phyloP scores from a whole-genome alignment of 2,797 vertebrate genomes.

The Pelochelys cantorii region DNA sequence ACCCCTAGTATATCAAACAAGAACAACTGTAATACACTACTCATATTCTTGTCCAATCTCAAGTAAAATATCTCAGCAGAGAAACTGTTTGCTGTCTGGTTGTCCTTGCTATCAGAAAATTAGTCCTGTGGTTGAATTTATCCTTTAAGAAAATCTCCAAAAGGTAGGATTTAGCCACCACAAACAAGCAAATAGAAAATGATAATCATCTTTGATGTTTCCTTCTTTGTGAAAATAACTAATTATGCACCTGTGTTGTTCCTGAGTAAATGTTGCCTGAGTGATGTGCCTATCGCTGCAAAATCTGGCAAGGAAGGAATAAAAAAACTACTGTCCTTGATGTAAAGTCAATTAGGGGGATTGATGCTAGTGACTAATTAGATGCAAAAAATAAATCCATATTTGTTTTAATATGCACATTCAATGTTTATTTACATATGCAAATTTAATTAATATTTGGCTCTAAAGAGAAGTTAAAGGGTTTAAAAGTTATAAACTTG shows the following conservation, averaged over 20 bases:
- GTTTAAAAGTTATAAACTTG: fast-evolving
- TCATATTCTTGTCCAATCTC: neutral
- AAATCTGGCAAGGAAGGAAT: neutral
- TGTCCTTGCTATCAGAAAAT: neutral
- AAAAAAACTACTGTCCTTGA: neutral
- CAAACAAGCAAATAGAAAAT: neutral
- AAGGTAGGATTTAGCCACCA: neutral
- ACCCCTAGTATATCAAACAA: neutral
- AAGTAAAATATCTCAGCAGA: neutral
- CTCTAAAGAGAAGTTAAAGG: neutral
- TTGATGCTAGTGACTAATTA: neutral
- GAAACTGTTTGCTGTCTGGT: neutral
- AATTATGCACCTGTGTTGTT: neutral
- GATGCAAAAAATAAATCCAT: neutral
- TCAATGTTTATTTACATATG: neutral
- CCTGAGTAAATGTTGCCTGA: neutral
- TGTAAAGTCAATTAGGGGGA: neutral
- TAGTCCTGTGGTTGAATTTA: conserved; percentile 1
- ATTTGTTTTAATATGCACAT: neutral
- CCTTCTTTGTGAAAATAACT: neutral
- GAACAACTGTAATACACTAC: neutral
- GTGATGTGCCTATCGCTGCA: neutral
- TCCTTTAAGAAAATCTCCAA: neutral
- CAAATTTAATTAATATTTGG: neutral
- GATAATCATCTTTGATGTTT: neutral